Conservation (phyloP, 2,797 vertebrate genomes). For the Australoheros facetus region DNA sequence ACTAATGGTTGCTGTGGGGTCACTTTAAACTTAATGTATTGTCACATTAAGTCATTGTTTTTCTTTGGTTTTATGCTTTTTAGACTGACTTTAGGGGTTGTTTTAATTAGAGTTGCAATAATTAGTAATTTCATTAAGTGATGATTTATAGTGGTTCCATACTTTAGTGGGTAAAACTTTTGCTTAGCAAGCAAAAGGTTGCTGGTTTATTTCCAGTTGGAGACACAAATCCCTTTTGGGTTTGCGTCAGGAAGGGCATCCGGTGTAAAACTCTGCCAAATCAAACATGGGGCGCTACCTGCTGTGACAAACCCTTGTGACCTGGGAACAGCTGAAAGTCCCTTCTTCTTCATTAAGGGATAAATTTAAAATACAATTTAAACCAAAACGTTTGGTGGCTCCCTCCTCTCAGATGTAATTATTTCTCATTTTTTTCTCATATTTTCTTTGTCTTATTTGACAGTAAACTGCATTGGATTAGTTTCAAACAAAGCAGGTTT, state of each 20-base stretch:
- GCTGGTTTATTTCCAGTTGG: neutral
- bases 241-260: neutral
- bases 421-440: too few species aligned
- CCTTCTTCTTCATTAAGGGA: too few species aligned
- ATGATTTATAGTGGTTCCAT: too few species aligned
- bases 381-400: too few species aligned
- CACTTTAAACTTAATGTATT: neutral
- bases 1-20: neutral
- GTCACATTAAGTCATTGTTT: neutral
- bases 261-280: neutral
- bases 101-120: neutral
- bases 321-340: accelerated
- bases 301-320: neutral
- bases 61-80: neutral
- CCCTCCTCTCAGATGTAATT: too few species aligned
- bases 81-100: neutral
- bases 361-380: too few species aligned
- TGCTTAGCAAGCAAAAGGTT: neutral
- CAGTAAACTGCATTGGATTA: too few species aligned
- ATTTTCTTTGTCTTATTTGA: too few species aligned
- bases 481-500: too few species aligned
- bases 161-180: too few species aligned
- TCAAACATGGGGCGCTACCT: neutral
- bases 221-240: neutral
- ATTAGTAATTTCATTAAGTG: neutral